phyloP scores from a whole-genome alignment of 2,888 invertebrate species.

The Xylocampa areola region DNA sequence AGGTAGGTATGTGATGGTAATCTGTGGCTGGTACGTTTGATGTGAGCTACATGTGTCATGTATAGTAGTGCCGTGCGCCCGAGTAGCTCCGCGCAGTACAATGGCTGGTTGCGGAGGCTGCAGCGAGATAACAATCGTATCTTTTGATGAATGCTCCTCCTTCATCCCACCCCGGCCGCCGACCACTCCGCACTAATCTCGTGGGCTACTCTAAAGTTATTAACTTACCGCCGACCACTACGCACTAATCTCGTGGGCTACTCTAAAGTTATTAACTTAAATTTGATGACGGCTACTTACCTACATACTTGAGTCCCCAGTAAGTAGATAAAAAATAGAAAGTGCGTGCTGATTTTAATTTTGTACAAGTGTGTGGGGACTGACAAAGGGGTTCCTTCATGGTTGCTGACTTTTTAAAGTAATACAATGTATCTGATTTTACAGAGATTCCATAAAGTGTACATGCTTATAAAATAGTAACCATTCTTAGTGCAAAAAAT shows the following conservation, averaged over 20 bases:
- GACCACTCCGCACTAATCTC: neutral
- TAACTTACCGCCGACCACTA: neutral
- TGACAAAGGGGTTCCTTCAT: no score
- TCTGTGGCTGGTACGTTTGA: no score
- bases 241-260: neutral
- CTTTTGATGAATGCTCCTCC: conserved; percentile 19
- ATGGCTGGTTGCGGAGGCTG: conserved; percentile 1
- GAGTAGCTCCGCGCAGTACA: neutral
- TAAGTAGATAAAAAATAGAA: conserved; percentile 1
- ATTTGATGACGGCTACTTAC: neutral
- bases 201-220: neutral
- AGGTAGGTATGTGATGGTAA: no score
- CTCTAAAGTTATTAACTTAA: conserved; percentile 6
- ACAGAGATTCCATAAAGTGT: no score
- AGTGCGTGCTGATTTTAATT: neutral
- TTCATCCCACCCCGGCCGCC: neutral
- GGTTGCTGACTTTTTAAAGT: no score
- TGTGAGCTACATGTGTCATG: neutral
- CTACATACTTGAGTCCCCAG: neutral
- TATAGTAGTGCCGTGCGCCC: neutral
- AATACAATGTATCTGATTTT: no score
- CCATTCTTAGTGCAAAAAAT: no score
- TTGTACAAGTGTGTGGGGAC: neutral
- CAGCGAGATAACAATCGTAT: conserved; percentile 19
- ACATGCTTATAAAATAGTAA: no score